Percentiles rank a stretch among this genome's conserved stretches.
Evolutionary conservation across 2,797 vertebrate species (phyloP).

Genomic region (Alectoris magna): DNA sequence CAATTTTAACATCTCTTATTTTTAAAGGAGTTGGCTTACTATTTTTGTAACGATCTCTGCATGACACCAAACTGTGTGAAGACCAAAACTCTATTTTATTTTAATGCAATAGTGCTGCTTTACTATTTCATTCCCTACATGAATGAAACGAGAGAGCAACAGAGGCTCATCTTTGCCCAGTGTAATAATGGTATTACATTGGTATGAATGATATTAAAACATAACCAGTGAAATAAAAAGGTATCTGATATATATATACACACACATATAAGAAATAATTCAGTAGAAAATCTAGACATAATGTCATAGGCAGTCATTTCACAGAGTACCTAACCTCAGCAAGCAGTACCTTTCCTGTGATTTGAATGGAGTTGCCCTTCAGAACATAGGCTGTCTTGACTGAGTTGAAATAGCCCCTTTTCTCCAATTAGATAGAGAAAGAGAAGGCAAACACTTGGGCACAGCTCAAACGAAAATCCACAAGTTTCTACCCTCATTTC

Average conservation of each 20-base stretch:
- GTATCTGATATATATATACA: too few relatives aligned
- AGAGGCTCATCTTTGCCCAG: neutral
- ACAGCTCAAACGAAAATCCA: neutral
- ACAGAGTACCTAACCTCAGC: neutral
- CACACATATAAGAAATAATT: neutral
- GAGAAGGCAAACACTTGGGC: neutral
- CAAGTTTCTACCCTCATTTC: neutral
- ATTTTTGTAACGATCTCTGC: neutral
- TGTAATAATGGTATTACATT: neutral
- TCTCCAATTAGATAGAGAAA: neutral
- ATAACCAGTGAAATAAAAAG: neutral
- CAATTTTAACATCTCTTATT: neutral
- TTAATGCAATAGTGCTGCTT: neutral
- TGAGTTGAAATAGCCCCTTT: neutral
- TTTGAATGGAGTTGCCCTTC: neutral
- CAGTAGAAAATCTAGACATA: neutral
- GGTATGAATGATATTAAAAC: neutral
- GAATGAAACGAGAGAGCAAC: neutral
- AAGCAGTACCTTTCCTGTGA: neutral
- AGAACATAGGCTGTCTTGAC: neutral
- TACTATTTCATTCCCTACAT: neutral
- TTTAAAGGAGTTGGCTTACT: neutral
- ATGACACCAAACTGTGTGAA: neutral
- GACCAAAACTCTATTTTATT: neutral
- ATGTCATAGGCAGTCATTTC: neutral